Conservation (phyloP, 2,797 vertebrate genomes). For the Cyclopterus lumpus region DNA sequence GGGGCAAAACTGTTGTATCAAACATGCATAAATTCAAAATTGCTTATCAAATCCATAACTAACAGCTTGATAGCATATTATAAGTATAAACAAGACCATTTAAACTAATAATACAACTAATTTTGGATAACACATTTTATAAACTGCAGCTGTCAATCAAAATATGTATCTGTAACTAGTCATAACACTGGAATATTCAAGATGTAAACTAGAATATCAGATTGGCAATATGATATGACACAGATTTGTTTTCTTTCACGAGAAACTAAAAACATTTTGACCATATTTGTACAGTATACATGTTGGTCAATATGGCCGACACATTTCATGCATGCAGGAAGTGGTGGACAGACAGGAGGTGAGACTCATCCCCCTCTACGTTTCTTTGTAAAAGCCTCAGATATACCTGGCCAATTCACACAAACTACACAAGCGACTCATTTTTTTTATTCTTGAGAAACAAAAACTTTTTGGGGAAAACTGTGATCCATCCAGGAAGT, state of each 20-base stretch:
- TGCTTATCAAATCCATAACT: not conserved
- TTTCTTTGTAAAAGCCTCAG: constrained; percentile 11
- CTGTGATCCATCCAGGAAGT: constrained; percentile 15
- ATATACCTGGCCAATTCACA: not conserved
- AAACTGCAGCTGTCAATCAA: not conserved
- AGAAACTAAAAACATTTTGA: not conserved
- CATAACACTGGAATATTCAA: not conserved
- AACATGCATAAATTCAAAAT: not conserved
- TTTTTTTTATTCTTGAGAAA: not conserved
- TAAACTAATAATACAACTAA: not conserved
- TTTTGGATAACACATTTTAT: not conserved
- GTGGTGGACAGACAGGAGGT: not conserved
- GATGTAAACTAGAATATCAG: not conserved
- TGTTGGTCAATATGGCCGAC: not conserved
- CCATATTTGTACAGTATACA: not conserved
- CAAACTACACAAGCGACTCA: not conserved
- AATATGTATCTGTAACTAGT: not conserved
- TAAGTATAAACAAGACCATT: not conserved
- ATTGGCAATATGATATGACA: not conserved
- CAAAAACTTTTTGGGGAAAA: constrained; percentile 20
- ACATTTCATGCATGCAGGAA: not conserved
- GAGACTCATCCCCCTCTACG: not conserved
- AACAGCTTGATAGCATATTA: not conserved
- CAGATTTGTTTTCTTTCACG: not conserved
- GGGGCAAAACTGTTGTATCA: not conserved